Evolutionary conservation across 2,797 vertebrate genomes (phyloP), one percentile per base, ranked within the genome.

Genomic region (Huso huso): DNA sequence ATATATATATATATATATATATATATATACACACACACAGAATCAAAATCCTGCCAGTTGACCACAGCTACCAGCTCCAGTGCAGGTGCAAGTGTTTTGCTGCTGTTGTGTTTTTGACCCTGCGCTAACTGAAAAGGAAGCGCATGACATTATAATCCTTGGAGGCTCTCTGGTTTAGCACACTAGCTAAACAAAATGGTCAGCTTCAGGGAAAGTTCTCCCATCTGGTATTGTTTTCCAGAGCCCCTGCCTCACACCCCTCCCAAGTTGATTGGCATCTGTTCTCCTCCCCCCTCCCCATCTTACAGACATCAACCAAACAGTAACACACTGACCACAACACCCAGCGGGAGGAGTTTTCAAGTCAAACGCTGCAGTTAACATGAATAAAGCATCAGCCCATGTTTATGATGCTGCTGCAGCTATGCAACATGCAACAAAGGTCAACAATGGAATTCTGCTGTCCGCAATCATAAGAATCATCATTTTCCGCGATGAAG

Each of bases 361-460:
- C 85, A 86, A 84, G 84, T 88, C 87, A 88, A 84, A 87, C 84
- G 83, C 77, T 81, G 79, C 84, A 74, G 76, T 82, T 81, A 84
- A 85, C 81, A 88, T 86, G 85, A 88, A 88, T 83, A 84, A 86
- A 84, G 80, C 82, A 78, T 37, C 1, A 37, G 75, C 78, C 71
- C 64, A 78, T 58, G 64, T 68, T 67, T 59, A 79, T 37, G 8
- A 81, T 73, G 78, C 74, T 49, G 9, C 55, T 4, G 55, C 55
- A 76, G 71, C 71, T 76, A 83, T 72, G 78, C 18, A 0, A 74
- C 51, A 78, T 1, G 69, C 78, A 82, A 77, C 75, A 79, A 77
- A 81, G 79, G 79, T 77, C 59, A 48, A 60, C 37, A 37, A 37
- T 37, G 37, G 37, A 37, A 37, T 5, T 37, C 37, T 37, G 37